phyloP scores from a whole-genome alignment of 2,797 vertebrate genomes.

The Tokudaia muenninki region DNA sequence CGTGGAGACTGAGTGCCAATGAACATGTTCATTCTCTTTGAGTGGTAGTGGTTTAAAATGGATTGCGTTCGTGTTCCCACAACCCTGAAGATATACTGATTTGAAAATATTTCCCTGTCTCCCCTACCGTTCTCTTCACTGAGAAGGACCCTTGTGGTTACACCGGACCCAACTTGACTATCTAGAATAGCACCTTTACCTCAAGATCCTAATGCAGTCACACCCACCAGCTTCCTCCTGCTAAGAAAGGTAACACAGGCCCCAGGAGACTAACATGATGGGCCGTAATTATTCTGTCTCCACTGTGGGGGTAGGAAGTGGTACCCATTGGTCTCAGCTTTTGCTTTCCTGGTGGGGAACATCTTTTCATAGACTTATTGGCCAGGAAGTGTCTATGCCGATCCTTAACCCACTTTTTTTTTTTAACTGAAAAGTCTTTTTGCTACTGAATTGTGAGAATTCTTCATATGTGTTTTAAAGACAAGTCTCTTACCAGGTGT shows the following conservation, averaged over 20 bases:
- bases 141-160: not conserved
- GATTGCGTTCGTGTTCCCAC: not conserved
- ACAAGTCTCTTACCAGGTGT: not conserved
- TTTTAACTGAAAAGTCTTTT: not conserved
- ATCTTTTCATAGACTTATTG: not conserved
- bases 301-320: not conserved
- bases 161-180: not conserved
- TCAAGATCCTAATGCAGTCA: not conserved
- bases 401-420: constrained; percentile 11
- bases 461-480: constrained; percentile 2
- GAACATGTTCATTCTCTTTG: not conserved
- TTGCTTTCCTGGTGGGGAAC: not conserved
- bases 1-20: too few relatives aligned
- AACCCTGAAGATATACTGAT: not conserved
- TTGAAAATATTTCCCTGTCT: not conserved
- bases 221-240: not conserved
- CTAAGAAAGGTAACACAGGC: not conserved
- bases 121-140: not conserved
- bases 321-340: not conserved
- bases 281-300: not conserved
- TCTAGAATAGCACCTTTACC: not conserved
- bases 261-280: not conserved
- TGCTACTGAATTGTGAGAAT: constrained; percentile 14
- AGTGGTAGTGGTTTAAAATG: not conserved
- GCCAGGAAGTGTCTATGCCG: not conserved